Evolutionary conservation across 2,888 invertebrate genomes (phyloP), one percentile per base, ranked within the genome.

Genomic region (Drosophila mulleri): DNA sequence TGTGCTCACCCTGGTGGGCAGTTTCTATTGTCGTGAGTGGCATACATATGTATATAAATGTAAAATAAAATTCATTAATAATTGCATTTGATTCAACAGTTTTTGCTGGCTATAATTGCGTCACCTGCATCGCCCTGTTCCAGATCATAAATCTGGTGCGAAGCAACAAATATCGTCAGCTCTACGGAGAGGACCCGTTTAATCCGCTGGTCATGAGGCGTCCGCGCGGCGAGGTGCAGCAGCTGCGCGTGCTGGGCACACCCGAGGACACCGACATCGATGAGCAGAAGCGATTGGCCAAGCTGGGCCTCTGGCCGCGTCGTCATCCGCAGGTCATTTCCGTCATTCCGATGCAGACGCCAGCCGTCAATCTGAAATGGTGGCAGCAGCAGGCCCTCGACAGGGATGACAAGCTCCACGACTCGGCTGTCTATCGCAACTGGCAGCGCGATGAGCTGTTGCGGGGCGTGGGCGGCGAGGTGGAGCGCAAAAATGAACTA

Each of bases 101-200:
- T 3, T 91, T 88, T 47, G 58, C 91, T 2, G 91, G 87, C 44
- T 93, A 93, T 39, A 91, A 92, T 52, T 91, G 90, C 82, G 61
- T 89, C 1, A 75, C 89, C 1, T 88, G 88, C 45, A 80, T 93
- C 48, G 91, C 92, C 45, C 75, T 91, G 65, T 92, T 87, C 67
- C 92, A 92, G 78, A 85, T 92, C 2, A 89, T 92, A n/a, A 62
- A 64, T 0, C 75, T 92, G n/a, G 82, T 92, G 9, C 76, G 78
- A 18, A 88, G 90, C 32, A 62, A 68, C 16, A 89, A 83, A 16
- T 92, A 92, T 56, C 87, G 89, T 1, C 67, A 82, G 12, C 67
- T 92, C 3, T 92, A 92, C 57, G 92, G 92, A n/a, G 84, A 92
- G 52, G 91, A 92, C 87, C 92, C 92, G 0, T 90, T 92, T 41